These are phyloP conservation scores for Abrostola tripartita DNA, from an alignment of 2,888 invertebrate genomes.

Conservation along the genomic window DNA sequence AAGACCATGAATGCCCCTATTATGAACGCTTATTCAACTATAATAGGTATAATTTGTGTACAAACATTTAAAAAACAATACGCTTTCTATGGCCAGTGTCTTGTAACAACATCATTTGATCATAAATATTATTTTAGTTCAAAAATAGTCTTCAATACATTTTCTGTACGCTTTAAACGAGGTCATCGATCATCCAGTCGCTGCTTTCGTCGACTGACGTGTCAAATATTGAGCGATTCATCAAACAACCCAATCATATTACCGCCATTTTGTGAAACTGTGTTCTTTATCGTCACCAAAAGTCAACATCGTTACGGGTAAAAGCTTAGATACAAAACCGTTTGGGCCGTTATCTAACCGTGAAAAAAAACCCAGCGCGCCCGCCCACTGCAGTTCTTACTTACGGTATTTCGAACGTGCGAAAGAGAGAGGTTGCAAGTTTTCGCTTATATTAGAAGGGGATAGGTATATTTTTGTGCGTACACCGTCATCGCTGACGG, in stretches of 20 bases:
- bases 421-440: conserved; percentile 66
- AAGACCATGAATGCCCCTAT: conserved; percentile 40
- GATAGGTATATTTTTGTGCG: conserved; percentile 67
- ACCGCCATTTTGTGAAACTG: conserved; percentile 53
- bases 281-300: conserved; percentile 66
- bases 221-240: conserved; percentile 33
- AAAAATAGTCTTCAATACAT: conserved; percentile 3
- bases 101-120: not conserved
- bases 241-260: conserved; percentile 36
- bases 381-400: conserved; percentile 78
- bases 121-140: not conserved
- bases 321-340: conserved; percentile 70
- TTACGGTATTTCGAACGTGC: conserved; percentile 86
- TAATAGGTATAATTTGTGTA: conserved; percentile 37
- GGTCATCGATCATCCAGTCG: not conserved
- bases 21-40: conserved; percentile 36
- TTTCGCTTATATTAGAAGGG: conserved; percentile 63
- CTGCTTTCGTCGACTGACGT: conserved; percentile 26
- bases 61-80: conserved; percentile 23
- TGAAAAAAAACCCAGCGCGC: conserved; percentile 79
- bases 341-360: conserved; percentile 84
- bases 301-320: conserved; percentile 75
- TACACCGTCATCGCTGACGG: conserved; percentile 58
- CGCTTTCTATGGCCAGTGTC: conserved; percentile 3
- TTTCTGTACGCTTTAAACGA: not conserved